A percentile compares a stretch with the other conserved stretches of the same genome.
phyloP scores from a whole-genome alignment of 2,113 vertebrate species.

The Tragelaphus imberbis region DNA sequence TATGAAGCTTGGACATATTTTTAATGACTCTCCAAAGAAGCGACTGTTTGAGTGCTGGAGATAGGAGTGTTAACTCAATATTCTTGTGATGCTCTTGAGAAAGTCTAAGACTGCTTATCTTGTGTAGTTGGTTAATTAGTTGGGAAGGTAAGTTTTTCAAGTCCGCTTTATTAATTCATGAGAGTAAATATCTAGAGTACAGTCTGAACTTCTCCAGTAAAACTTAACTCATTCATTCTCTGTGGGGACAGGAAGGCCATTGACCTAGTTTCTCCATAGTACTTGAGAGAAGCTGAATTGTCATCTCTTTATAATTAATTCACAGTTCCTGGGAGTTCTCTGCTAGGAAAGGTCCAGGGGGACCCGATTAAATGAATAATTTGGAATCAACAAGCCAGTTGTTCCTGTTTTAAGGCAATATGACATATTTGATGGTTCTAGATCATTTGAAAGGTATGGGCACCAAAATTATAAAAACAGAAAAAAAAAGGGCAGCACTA shows the following conservation, averaged over 20 bases:
- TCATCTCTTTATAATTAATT: slow-evolving; percentile 20
- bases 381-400: background rate
- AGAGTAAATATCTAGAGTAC: background rate
- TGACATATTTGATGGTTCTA: background rate
- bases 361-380: background rate
- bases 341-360: background rate
- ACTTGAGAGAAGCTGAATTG: background rate
- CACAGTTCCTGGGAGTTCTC: background rate
- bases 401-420: background rate
- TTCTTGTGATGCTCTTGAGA: background rate
- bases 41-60: background rate
- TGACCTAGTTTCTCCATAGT: background rate
- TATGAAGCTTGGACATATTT: background rate
- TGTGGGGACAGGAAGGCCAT: background rate
- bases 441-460: background rate
- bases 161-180: background rate
- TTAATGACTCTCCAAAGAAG: background rate
- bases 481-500: background rate
- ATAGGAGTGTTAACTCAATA: fast-evolving
- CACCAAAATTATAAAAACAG: background rate
- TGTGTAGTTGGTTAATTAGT: background rate
- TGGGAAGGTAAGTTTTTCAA: background rate
- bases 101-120: background rate
- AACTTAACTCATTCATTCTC: background rate
- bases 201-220: background rate